phyloP scores from a whole-genome alignment of 2,888 invertebrate genomes.

The Chironomus riparius region DNA sequence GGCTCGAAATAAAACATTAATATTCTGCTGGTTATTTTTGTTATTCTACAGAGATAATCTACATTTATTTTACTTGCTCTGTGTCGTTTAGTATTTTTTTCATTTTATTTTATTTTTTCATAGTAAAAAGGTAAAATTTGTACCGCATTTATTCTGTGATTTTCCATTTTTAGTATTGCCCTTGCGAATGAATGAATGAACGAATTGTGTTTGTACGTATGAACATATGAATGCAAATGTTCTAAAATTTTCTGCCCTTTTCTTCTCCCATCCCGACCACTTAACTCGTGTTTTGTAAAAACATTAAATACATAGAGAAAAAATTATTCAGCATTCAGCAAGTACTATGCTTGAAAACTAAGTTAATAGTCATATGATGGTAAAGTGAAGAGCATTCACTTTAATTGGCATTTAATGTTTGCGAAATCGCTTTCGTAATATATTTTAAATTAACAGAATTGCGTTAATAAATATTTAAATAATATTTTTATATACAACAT shows the following conservation, averaged over 20 bases:
- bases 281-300: no score
- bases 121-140: not conserved
- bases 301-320: not conserved
- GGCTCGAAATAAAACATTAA: constrained; percentile 13
- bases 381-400: not conserved
- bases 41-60: not conserved
- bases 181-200: not conserved
- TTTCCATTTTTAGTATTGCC: not conserved
- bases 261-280: no score
- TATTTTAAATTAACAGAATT: not conserved
- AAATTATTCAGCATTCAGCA: not conserved
- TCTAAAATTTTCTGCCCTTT: not conserved
- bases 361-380: not conserved
- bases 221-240: not conserved
- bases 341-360: not conserved
- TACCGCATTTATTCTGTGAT: not conserved
- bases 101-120: not conserved
- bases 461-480: not conserved
- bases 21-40: constrained; percentile 5
- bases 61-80: not conserved
- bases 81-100: not conserved
- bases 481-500: not conserved
- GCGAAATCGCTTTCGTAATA: not conserved
- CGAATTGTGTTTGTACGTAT: not conserved
- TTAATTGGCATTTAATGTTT: not conserved